Evolutionary conservation across 2,113 vertebrate species (phyloP).

Genomic region (Callochromis pleurospilus): DNA sequence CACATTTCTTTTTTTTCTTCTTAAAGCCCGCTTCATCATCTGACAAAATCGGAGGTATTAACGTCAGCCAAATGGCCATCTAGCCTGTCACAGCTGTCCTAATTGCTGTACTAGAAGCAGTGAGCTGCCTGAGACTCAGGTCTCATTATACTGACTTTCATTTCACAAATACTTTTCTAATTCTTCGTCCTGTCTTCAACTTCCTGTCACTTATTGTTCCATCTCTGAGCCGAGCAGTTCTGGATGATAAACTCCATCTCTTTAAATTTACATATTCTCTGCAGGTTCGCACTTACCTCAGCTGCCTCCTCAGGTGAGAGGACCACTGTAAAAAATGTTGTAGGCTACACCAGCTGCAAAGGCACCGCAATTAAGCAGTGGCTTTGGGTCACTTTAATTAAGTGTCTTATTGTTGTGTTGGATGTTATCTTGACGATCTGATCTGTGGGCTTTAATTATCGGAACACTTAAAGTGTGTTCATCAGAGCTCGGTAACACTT

Average conservation of each 20-base stretch:
- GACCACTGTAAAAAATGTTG: neutral
- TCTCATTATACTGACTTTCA: slow-evolving; percentile 59
- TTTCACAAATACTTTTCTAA: slow-evolving; percentile 40
- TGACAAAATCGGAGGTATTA: neutral
- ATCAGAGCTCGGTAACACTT: slow-evolving; percentile 35
- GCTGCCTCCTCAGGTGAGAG: slow-evolving; percentile 37
- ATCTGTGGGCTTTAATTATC: slow-evolving; percentile 55
- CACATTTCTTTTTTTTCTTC: neutral
- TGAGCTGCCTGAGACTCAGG: slow-evolving; percentile 10
- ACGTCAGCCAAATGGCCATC: neutral
- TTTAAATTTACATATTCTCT: slow-evolving; percentile 55
- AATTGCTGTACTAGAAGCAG: slow-evolving; percentile 44
- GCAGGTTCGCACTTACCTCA: neutral
- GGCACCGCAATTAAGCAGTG: slow-evolving; percentile 1
- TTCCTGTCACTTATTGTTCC: slow-evolving; percentile 50
- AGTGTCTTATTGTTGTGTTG: slow-evolving; percentile 27
- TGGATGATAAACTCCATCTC: slow-evolving; percentile 66
- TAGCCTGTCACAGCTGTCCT: slow-evolving; percentile 10
- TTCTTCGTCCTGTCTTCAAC: slow-evolving; percentile 25
- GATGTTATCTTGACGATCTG: slow-evolving; percentile 49
- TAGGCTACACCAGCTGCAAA: neutral
- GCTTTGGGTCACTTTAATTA: slow-evolving; percentile 16
- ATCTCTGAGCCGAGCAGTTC: slow-evolving; percentile 46
- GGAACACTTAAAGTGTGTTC: slow-evolving; percentile 43
- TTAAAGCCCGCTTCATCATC: neutral